phyloP scores from a whole-genome alignment of 1,140 invertebrate species.

The Cydia pomonella region DNA sequence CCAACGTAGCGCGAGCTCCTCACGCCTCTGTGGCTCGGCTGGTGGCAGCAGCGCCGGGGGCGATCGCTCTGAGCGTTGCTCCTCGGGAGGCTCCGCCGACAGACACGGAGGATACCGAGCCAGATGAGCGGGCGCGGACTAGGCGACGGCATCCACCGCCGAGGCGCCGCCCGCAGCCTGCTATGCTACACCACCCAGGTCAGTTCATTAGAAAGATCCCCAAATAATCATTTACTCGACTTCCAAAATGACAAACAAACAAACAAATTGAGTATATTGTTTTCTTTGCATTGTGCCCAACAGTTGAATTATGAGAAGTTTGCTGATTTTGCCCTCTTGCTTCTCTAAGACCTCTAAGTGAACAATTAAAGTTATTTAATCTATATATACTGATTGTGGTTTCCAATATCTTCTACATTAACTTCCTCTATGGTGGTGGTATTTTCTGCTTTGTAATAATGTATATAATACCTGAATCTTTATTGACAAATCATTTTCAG shows the following conservation, averaged over 20 bases:
- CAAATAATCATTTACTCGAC: not conserved
- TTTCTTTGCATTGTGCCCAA: too few species aligned
- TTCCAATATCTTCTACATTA: not conserved
- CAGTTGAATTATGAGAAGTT: too few species aligned
- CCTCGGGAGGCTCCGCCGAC: constrained; percentile 67
- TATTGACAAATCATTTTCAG: not conserved
- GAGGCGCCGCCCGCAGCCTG: constrained; percentile 61
- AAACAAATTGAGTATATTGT: too few species aligned
- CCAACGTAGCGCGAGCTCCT: constrained; percentile 92
- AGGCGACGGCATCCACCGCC: constrained; percentile 67
- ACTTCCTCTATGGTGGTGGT: not conserved
- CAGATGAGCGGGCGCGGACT: constrained; percentile 66
- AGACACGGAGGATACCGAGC: constrained; percentile 72
- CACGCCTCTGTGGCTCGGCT: constrained; percentile 96
- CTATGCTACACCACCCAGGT: constrained; percentile 68
- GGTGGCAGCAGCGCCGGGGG: constrained; percentile 90
- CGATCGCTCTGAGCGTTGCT: constrained; percentile 80
- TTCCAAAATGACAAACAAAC: not conserved
- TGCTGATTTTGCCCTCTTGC: too few species aligned
- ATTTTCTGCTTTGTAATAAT: not conserved
- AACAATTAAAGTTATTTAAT: not conserved
- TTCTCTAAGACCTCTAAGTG: too few species aligned
- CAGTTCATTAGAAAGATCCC: constrained; percentile 13
- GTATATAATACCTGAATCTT: not conserved
- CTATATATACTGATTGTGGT: not conserved